These are phyloP conservation scores for Petrophora chlorosata DNA, from an alignment of 2,888 invertebrate genomes.

Conservation along the genomic window DNA sequence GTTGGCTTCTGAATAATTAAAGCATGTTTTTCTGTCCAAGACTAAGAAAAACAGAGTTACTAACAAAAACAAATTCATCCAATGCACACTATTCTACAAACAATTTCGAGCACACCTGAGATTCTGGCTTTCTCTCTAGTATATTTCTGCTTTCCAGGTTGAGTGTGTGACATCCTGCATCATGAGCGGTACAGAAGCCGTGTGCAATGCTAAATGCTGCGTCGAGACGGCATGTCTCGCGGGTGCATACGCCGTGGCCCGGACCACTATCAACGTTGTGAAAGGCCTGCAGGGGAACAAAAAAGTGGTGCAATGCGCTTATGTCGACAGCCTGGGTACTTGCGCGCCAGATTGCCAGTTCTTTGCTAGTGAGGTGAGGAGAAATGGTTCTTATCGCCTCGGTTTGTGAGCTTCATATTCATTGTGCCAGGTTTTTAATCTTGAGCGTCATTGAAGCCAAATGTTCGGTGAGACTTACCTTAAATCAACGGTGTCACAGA, in stretches of 20 bases:
- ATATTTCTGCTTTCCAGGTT: slow-evolving; percentile 51
- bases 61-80: no score
- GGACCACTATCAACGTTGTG: slow-evolving; percentile 68
- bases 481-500: no score
- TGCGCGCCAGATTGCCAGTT: slow-evolving; percentile 74
- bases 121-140: no score
- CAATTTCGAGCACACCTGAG: no score
- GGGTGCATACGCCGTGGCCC: slow-evolving; percentile 71
- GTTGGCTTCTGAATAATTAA: slow-evolving; percentile 38
- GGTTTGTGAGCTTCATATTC: no score
- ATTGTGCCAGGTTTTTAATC: no score
- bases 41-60: no score
- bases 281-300: slow-evolving; percentile 64
- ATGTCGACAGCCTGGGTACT: slow-evolving; percentile 64
- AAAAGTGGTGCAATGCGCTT: slow-evolving; percentile 64
- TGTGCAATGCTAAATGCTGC: slow-evolving; percentile 62
- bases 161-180: slow-evolving; percentile 75
- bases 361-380: slow-evolving; percentile 67
- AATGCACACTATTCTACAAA: no score
- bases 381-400: not conserved
- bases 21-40: no score
- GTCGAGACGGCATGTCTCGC: slow-evolving; percentile 64
- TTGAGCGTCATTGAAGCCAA: no score
- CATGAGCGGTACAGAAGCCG: slow-evolving; percentile 67
- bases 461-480: no score